Conservation (phyloP, 2,113 vertebrate genomes). For the Macaca fascicularis region T2T-MFA8v1.1 NC_088380.1:152206501-152207000, state of each 20-base stretch:
- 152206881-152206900: conserved; percentile 42
- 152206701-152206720: neutral
- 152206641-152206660: neutral
- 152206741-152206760: neutral
- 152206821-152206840: conserved; percentile 59
- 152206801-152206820: conserved; percentile 33
- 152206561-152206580: neutral
- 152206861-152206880: conserved; percentile 63
- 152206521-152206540: conserved; percentile 4
- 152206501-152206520: neutral
- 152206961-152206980: conserved; percentile 63
- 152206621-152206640: neutral
- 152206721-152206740: neutral
- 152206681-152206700: neutral
- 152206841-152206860: conserved; percentile 69
- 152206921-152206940: conserved; percentile 67
- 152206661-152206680: neutral
- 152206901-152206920: conserved; percentile 59
- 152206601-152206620: neutral
- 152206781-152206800: conserved; percentile 5
- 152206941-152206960: conserved; percentile 66
- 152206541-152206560: neutral
- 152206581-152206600: neutral
- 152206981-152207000: conserved; percentile 62
- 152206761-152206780: neutral